These are phyloP conservation scores for Otolemur garnettii DNA, from an alignment of 2,113 vertebrate species.

Conservation along the genomic window DNA sequence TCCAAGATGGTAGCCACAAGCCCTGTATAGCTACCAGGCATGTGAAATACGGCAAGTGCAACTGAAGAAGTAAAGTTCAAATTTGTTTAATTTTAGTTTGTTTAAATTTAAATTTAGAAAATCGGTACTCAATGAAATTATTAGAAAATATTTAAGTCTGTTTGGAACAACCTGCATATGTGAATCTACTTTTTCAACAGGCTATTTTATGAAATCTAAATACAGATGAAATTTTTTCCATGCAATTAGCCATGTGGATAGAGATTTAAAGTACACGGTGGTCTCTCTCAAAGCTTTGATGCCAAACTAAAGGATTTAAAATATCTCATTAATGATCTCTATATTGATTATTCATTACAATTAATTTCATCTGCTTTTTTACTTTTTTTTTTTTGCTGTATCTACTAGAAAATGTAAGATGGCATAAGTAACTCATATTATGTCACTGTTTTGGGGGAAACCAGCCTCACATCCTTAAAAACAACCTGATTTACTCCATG, in stretches of 20 bases:
- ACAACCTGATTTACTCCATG: background rate
- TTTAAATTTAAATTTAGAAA: background rate
- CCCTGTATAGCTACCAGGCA: background rate
- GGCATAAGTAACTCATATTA: fast-evolving
- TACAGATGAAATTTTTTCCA: background rate
- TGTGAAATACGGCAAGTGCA: background rate
- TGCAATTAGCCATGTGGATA: background rate
- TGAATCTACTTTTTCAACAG: background rate
- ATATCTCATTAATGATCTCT: background rate
- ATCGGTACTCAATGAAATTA: background rate
- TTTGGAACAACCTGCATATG: background rate
- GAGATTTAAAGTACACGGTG: background rate
- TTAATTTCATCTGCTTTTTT: background rate
- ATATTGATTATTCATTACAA: background rate
- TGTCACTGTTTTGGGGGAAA: fast-evolving
- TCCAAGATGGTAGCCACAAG: background rate
- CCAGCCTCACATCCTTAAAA: no score
- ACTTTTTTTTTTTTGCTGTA: background rate
- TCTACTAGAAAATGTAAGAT: background rate
- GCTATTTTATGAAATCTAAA: background rate
- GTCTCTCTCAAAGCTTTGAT: background rate
- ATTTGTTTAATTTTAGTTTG: background rate
- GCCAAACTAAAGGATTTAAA: background rate
- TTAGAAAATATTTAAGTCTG: background rate
- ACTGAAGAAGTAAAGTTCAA: background rate